Base-by-base conservation (phyloP, 2,113 vertebrate species). In the Anarhynchus alexandrinus region DNA sequence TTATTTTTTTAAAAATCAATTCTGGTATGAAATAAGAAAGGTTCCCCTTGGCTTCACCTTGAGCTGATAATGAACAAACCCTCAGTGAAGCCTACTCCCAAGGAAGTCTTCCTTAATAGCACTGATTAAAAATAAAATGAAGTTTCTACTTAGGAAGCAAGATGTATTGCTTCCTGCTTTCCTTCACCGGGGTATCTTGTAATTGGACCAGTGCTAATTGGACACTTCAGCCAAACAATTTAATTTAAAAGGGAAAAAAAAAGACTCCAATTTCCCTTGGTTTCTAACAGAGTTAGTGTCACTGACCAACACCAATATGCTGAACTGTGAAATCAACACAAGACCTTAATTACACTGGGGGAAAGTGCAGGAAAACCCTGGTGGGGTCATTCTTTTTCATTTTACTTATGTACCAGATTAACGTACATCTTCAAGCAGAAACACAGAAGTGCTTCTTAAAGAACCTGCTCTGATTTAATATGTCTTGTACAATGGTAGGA, bases 31-130 rank as follows among this genome's bases (percentile, higher is more conserved):
- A 96, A 47, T 79, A 73, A 91, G 92, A 84, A 72, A 71, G 51
- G 84, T 54, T 92, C 26, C 59, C 84, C 51, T 42, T 66, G 83
- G 95, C 61, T 93, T 96, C 93, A 95, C 79, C 91, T 93, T 86
- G 96, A 94, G 86, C 61, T 87, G 92, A 94, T 95, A 97, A 97
- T 92, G 95, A 97, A 87, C 32, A 90, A 90, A 81, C 34, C 34
- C 55, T 42, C 82, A 66, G 66, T 69, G 72, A 94, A 70, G 36
- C n/a, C 38, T 93, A 9, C 11, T 90, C 52, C 61, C 65, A 93
- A 88, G 61, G 70, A 85, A 82, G 55, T 84, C 81, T 88, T 86
- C 92, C 87, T 90, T 88, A 90, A 95, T 66, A 95, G 64, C 70
- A 51, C 36, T 78, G 81, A 91, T 91, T 96, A 95, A 93, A 90